Evolutionary conservation across 2,113 vertebrate genomes (phyloP).

Genomic region (Pelobates fuscus): DNA sequence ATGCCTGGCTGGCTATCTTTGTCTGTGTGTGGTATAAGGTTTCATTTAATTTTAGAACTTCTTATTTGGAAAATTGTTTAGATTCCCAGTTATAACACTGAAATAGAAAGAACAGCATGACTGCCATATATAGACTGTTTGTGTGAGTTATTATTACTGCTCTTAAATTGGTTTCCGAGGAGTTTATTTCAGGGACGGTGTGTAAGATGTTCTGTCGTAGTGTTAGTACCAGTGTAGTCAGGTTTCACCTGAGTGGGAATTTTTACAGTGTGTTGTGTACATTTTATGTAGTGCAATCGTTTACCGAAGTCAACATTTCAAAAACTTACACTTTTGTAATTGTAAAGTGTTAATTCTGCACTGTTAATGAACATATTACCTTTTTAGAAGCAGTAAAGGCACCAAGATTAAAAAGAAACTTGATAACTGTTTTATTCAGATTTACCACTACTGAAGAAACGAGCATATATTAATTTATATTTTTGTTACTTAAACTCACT

Average conservation of each 20-base stretch:
- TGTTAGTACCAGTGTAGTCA: neutral
- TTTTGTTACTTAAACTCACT: too few species aligned
- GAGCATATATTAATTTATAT: too few species aligned
- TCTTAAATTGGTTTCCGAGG: constrained; percentile 4
- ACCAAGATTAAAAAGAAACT: too few species aligned
- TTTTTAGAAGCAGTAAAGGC: too few species aligned
- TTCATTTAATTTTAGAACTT: constrained; percentile 20
- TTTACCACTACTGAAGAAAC: too few species aligned
- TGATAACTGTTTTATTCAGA: too few species aligned
- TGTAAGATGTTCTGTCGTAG: neutral
- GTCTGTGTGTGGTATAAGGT: neutral
- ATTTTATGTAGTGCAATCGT: too few species aligned
- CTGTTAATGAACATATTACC: too few species aligned
- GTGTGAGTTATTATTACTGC: constrained; percentile 13
- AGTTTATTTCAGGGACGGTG: constrained; percentile 8
- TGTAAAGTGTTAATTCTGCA: too few species aligned
- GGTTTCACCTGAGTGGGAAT: neutral
- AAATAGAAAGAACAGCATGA: constrained; percentile 28
- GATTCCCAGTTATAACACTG: constrained; percentile 11
- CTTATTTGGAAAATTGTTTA: constrained; percentile 17
- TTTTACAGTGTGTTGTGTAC: too few species aligned
- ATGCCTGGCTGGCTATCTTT: neutral
- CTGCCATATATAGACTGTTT: constrained; percentile 22
- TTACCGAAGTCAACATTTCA: too few species aligned
- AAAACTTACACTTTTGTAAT: too few species aligned